Percentiles rank a stretch among this genome's conserved stretches.
These are phyloP conservation scores for Brachionus paranguensis DNA, from an alignment of 1,140 invertebrate genomes.

Conservation along the genomic window DNA sequence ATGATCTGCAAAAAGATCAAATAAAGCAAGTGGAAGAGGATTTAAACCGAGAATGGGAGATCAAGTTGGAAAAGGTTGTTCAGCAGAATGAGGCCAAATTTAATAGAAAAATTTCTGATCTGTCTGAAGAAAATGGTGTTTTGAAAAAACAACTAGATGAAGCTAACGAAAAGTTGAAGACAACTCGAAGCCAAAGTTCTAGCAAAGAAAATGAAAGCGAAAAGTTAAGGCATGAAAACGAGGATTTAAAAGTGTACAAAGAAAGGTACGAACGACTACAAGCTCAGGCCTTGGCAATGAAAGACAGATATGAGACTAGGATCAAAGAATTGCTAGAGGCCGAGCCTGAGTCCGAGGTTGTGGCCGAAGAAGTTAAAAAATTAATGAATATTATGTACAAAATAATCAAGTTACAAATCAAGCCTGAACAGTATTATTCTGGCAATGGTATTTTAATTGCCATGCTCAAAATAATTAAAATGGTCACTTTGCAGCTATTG, in stretches of 20 bases:
- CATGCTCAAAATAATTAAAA: constrained; percentile 50
- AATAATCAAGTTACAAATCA: constrained; percentile 47
- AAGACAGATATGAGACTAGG: constrained; percentile 49
- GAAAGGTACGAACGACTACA: constrained; percentile 49
- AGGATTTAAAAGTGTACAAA: constrained; percentile 40
- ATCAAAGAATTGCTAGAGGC: constrained; percentile 47
- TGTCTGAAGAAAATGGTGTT: constrained; percentile 48
- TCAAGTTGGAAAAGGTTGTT: constrained; percentile 47
- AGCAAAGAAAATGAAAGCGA: constrained; percentile 45
- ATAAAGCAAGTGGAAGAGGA: constrained; percentile 49
- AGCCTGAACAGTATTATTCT: constrained; percentile 46
- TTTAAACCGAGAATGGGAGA: constrained; percentile 48
- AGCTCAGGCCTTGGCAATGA: constrained; percentile 48
- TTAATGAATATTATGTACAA: constrained; percentile 54
- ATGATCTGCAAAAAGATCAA: constrained; percentile 46
- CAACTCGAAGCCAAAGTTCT: constrained; percentile 44
- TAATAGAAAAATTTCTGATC: constrained; percentile 44
- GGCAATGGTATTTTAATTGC: constrained; percentile 47
- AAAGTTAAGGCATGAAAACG: constrained; percentile 42
- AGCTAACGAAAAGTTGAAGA: constrained; percentile 12
- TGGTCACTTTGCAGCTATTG: constrained; percentile 40
- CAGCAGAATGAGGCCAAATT: constrained; percentile 48
- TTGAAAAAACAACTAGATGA: constrained; percentile 5
- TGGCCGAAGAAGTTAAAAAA: constrained; percentile 50
- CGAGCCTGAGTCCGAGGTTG: constrained; percentile 42